Conservation (phyloP, 2,113 vertebrate species). For the Ptilonorhynchus violaceus region DNA sequence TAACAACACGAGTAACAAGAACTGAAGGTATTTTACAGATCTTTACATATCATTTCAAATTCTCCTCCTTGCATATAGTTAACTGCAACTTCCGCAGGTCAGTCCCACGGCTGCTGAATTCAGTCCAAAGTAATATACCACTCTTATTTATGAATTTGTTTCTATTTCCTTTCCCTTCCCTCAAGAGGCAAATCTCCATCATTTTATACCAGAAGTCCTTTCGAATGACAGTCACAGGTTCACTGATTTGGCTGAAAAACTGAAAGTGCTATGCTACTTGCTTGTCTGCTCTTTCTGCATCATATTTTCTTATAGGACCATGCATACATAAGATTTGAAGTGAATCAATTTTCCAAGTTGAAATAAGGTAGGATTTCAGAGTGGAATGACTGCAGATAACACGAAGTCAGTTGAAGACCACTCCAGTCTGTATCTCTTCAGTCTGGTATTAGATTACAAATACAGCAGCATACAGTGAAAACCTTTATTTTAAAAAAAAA, state of each 20-base stretch:
- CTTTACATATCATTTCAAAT: not conserved
- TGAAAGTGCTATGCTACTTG: not conserved
- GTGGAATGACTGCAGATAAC: not conserved
- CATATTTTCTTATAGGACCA: not conserved
- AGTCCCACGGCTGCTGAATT: not conserved
- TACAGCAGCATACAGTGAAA: not conserved
- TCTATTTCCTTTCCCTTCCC: not conserved
- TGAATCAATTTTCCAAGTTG: not conserved
- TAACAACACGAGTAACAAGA: not conserved
- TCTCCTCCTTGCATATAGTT: not conserved
- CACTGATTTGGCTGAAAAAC: not conserved
- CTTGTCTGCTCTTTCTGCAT: not conserved
- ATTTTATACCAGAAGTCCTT: not conserved
- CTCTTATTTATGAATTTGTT: not conserved
- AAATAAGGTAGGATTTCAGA: not conserved
- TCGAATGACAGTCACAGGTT: not conserved
- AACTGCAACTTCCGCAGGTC: not conserved
- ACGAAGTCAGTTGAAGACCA: not conserved
- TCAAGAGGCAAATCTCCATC: not conserved
- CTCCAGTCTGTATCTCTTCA: not conserved
- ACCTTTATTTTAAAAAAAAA: not conserved
- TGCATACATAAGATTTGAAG: not conserved
- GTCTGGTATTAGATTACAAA: not conserved
- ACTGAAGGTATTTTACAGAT: not conserved
- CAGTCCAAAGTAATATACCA: not conserved